Percentiles rank a stretch among this genome's conserved stretches.
phyloP scores from a whole-genome alignment of 2,113 vertebrate genomes.

The Amia ocellicauda region DNA sequence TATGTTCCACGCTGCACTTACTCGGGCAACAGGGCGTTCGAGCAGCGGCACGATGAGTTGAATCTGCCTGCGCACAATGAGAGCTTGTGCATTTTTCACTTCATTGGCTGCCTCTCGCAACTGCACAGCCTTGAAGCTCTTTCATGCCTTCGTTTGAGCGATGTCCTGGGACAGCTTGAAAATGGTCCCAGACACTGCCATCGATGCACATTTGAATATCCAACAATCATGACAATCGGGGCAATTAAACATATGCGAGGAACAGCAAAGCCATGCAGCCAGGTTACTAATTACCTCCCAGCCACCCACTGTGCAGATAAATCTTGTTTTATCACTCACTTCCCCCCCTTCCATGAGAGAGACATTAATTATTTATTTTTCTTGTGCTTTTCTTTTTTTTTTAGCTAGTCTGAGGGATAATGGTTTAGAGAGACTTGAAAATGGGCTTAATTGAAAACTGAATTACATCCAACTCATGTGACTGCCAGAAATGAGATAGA shows the following conservation, averaged over 20 bases:
- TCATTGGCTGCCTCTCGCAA: neutral
- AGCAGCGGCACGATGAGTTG: neutral
- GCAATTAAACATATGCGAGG: neutral
- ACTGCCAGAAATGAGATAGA: neutral
- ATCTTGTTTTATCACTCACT: neutral
- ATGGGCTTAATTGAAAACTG: neutral
- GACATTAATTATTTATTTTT: neutral
- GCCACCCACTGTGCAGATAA: neutral
- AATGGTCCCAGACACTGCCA: neutral
- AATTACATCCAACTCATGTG: neutral
- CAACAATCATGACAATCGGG: neutral
- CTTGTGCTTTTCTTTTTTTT: neutral
- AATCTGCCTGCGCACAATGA: neutral
- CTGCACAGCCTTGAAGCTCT: neutral
- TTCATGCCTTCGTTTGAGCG: neutral
- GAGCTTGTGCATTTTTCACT: neutral
- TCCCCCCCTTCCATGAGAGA: neutral
- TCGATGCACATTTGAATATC: neutral
- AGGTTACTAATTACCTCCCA: slow-evolving; percentile 1
- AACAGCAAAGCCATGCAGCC: neutral
- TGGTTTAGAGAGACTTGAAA: neutral
- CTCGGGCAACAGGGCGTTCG: no score
- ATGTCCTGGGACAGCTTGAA: neutral
- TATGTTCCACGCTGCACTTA: no score
- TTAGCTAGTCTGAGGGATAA: neutral